A percentile compares a stretch with the other conserved stretches of the same genome.
These are phyloP conservation scores for Odocoileus hemionus DNA, from an alignment of 2,113 vertebrate species.

Conservation along the genomic window DNA sequence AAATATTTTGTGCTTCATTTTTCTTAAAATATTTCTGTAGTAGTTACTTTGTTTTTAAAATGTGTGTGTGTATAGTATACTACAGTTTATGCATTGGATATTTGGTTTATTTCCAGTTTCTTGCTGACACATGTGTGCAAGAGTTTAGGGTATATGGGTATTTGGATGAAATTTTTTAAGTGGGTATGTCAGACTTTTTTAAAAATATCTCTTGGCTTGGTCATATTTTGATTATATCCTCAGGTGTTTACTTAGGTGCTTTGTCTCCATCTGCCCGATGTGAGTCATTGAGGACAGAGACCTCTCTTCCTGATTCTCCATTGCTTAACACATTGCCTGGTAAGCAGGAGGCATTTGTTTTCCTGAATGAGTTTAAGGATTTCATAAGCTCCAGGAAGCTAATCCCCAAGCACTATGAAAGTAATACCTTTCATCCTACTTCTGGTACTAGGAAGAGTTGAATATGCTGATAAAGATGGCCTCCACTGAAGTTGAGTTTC, in stretches of 20 bases:
- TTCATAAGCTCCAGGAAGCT: not conserved
- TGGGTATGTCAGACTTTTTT: not conserved
- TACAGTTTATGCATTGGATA: not conserved
- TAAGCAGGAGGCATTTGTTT: constrained; percentile 22
- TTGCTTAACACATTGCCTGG: not conserved
- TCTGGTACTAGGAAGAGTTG: not conserved
- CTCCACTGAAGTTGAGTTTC: not conserved
- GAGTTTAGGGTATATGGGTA: not conserved
- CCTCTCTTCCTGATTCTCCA: not conserved
- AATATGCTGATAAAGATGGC: not conserved
- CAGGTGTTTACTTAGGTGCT: constrained; percentile 7
- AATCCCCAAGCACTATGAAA: not conserved
- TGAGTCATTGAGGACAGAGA: not conserved
- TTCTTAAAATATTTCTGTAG: not conserved
- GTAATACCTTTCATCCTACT: not conserved
- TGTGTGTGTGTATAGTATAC: not conserved
- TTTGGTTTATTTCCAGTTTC: not conserved
- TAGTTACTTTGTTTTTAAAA: not conserved
- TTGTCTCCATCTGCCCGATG: not conserved
- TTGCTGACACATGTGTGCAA: not conserved
- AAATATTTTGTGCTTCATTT: constrained; percentile 10
- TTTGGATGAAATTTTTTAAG: constrained; percentile 29
- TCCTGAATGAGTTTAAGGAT: not conserved
- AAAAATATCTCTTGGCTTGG: not conserved
- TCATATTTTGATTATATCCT: not conserved